Conservation (phyloP, 2,113 vertebrate species). For the Colaptes auratus region DNA sequence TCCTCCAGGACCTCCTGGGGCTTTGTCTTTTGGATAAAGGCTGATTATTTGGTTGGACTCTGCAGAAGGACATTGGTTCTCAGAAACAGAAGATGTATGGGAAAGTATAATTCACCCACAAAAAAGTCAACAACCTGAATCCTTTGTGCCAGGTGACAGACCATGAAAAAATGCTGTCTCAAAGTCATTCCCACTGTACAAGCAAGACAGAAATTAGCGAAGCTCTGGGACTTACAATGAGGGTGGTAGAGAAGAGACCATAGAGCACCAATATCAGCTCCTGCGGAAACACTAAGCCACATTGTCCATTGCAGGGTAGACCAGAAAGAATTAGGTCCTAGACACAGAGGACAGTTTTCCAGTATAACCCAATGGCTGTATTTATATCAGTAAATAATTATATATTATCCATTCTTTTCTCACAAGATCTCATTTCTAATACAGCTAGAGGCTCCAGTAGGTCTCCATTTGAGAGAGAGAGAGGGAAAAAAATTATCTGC, state of each 20-base stretch:
- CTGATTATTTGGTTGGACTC: neutral
- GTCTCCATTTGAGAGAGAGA: neutral
- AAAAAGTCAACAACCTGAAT: neutral
- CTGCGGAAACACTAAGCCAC: neutral
- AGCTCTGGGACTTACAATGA: neutral
- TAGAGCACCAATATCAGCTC: neutral
- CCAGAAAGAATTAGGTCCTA: neutral
- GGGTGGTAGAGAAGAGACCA: fast-evolving
- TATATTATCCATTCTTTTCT: neutral
- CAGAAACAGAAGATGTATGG: neutral
- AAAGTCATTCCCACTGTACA: neutral
- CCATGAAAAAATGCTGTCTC: neutral
- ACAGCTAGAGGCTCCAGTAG: neutral
- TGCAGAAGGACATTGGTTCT: neutral
- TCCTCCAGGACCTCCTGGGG: neutral
- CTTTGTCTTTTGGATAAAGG: neutral
- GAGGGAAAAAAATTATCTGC: neutral
- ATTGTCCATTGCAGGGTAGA: neutral
- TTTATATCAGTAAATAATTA: neutral
- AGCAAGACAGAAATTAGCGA: neutral
- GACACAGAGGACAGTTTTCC: neutral
- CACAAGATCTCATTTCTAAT: neutral
- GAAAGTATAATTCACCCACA: neutral
- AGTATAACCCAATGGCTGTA: neutral
- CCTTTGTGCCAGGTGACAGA: neutral